Base-by-base conservation (phyloP, 2,888 invertebrate species). In the Ormyrus pomaceus region DNA sequence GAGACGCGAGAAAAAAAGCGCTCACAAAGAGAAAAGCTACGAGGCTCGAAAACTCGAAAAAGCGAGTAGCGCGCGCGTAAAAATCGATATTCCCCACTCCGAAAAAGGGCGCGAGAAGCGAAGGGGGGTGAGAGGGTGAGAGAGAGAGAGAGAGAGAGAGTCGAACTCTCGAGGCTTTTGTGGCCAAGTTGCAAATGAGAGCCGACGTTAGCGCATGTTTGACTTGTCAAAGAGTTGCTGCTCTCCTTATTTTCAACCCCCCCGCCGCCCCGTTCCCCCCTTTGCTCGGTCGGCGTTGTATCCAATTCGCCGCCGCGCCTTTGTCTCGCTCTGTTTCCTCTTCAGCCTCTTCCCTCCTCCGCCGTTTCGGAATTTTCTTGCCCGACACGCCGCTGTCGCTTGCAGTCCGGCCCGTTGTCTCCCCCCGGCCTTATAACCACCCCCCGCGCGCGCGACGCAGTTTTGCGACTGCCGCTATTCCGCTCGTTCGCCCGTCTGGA, bases 191-290 rank as follows among this genome's bases (percentile, higher is more conserved):
- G 77, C 69, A 80, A 82, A 82, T 73, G 81, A 81, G 77, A 79
- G 74, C 51, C 65, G 62, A 83, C 82, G 83, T 86, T 86, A 86
- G 86, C 85, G 84, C 86, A 86, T 85, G 85, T 86, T 86, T 85
- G 85, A 86, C 85, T 86, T 86, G 85, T 86, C 86, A 86, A 86
- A 86, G 86, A 86, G 84, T 77, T 73, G 69, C 64, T 64, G 65
- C 70, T 58, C 56, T 53, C 59, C 46, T 61, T 51, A 48, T 56
- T 56, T 6, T 59, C 34, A 80, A 76, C 34, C 61, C 65, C 71
- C 56, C 11, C 50, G n/a, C 56, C 34, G 58, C 11, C 59, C 55
- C 64, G 34, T 34, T 34, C 34, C 34, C 34, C 34, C 2, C 34
- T 3, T 34, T 34, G 34, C 34, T 34, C 34, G 34, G 11, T 51